These are phyloP conservation scores for Caloenas nicobarica DNA, from an alignment of 2,113 vertebrate species.

Conservation along the genomic window DNA sequence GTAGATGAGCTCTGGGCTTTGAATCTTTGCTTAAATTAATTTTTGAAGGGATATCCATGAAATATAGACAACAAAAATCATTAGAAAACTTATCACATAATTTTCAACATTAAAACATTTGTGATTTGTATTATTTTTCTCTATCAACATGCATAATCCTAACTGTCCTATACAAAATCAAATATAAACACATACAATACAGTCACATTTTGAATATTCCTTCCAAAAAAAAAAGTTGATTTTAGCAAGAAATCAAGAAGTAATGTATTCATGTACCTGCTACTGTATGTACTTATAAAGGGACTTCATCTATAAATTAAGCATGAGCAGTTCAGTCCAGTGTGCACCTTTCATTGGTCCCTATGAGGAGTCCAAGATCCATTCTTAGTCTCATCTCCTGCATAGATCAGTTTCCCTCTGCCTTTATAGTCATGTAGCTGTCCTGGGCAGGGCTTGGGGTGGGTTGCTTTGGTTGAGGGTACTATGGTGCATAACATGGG, in stretches of 20 bases:
- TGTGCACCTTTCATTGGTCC: neutral
- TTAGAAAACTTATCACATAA: neutral
- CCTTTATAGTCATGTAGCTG: neutral
- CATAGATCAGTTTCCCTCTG: neutral
- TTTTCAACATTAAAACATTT: neutral
- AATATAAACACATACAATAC: neutral
- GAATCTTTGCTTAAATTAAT: slow-evolving; percentile 42
- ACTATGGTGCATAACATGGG: too few relatives aligned
- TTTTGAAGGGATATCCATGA: slow-evolving; percentile 5
- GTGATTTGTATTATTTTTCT: neutral
- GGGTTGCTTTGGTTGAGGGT: neutral
- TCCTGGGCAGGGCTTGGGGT: neutral
- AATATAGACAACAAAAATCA: neutral
- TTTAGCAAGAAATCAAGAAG: neutral
- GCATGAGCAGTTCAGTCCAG: neutral
- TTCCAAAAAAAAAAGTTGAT: neutral
- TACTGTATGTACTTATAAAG: neutral
- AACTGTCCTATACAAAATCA: neutral
- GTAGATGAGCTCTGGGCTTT: slow-evolving; percentile 45
- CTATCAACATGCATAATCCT: neutral
- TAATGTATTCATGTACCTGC: neutral
- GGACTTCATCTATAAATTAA: neutral
- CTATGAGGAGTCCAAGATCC: neutral
- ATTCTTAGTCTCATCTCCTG: neutral
- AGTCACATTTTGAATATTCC: neutral